Evolutionary conservation across 2,888 invertebrate genomes (phyloP).

Genomic region (Crossocerus cetratus): DNA sequence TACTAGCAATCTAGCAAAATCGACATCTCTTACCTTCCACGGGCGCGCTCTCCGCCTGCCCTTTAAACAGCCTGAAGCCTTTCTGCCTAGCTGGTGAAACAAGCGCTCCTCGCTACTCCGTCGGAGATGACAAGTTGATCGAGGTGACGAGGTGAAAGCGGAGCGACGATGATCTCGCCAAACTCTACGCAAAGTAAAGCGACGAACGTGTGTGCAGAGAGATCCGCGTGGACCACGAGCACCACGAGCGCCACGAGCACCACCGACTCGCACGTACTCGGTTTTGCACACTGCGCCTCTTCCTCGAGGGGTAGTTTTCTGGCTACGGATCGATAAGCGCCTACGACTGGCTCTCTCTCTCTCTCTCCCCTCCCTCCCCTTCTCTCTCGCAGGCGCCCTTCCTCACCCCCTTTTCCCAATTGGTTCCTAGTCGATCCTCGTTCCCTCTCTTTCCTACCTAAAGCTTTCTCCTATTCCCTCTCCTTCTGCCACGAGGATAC

Average conservation of each 20-base stretch:
- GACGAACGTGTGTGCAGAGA: slow-evolving; percentile 26
- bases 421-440: background rate
- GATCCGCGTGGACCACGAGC: slow-evolving; percentile 61
- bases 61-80: background rate
- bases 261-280: slow-evolving; percentile 59
- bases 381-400: background rate
- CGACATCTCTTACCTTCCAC: background rate
- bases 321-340: slow-evolving; percentile 68
- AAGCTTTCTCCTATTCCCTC: background rate
- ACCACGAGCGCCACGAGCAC: slow-evolving; percentile 62
- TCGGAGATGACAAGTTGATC: slow-evolving; percentile 6
- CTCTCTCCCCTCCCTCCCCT: slow-evolving; percentile 37
- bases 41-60: background rate
- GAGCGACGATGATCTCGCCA: slow-evolving; percentile 4
- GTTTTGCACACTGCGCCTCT: slow-evolving; percentile 67
- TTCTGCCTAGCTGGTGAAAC: background rate
- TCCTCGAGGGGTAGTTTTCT: slow-evolving; percentile 69
- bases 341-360: slow-evolving; percentile 37
- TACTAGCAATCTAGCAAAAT: background rate
- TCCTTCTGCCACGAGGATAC: background rate
- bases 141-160: slow-evolving; percentile 10
- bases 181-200: slow-evolving; percentile 15
- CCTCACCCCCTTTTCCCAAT: slow-evolving; percentile 1
- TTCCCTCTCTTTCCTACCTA: slow-evolving; percentile 5
- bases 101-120: background rate